Base-by-base conservation (phyloP, 2,888 invertebrate genomes). In the Andrena haemorrhoa region DNA sequence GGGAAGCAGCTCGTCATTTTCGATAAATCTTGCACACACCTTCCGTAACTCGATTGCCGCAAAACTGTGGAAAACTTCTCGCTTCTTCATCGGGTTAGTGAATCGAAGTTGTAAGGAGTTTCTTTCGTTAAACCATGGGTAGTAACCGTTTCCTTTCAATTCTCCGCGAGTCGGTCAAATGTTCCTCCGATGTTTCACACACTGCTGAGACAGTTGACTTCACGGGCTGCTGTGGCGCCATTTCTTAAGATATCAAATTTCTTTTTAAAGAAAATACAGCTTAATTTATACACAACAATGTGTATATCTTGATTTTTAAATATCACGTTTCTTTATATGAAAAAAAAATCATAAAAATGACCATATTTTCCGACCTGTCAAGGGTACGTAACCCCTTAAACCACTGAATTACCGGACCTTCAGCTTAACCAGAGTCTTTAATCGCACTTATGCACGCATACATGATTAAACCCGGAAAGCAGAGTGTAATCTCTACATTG, bases 1-100 rank as follows among this genome's bases (percentile, higher is more conserved):
- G 51, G 26, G 49, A 64, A 72, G 58, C 71, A 47, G 61, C 23
- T 61, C 74, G 68, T 56, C 69, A 63, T 75, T 63, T 75, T 69
- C 63, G 33, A 69, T 61, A 63, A 75, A 79, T 63, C 63, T 79
- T 63, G 26, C 47, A 47, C 68, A n/a, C 53, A 12, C n/a, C 60
- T 51, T n/a, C 12, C 12, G 51, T 61, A 75, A 75, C 35, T 66
- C 49, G 49, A 77, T 77, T 26, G 49, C 3, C 47, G 3, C 12
- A 12, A 12, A 33, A n/a, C 10, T 7, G 41, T 3, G 12, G 47
- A 31, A 65, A 74, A 78, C 16, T 60, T 33, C 53, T 41, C 41
- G 41, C 41, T 61, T n/a, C 41, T 69, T 58, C 69, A 10, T n/a
- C 8, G 68, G 26, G n/a, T 58, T 49, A 7, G 3, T 3, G 61